Conservation (phyloP, 2,113 vertebrate genomes). For the Pseudorasbora parva region DNA sequence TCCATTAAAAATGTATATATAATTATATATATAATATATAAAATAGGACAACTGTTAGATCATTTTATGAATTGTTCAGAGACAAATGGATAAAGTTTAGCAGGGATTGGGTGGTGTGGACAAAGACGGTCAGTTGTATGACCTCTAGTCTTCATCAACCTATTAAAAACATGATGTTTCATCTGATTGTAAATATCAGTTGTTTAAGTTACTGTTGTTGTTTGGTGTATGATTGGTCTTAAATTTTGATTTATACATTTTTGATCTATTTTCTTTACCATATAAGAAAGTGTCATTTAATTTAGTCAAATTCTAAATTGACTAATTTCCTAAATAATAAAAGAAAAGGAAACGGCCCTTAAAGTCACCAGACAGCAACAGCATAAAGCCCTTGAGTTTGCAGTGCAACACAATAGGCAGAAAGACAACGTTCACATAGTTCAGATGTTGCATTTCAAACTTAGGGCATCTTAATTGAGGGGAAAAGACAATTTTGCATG, state of each 20-base stretch:
- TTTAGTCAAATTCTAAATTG: background rate
- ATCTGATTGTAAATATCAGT: conserved; percentile 9
- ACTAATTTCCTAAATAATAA: background rate
- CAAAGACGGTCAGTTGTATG: conserved; percentile 2
- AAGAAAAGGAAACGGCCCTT: background rate
- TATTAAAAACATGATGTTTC: background rate
- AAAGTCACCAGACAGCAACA: conserved; percentile 28
- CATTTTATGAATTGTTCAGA: background rate
- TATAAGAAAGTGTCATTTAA: background rate
- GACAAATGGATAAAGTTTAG: conserved; percentile 37
- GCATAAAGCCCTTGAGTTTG: conserved; percentile 4
- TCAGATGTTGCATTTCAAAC: conserved; percentile 28
- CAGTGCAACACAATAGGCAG: conserved; percentile 1
- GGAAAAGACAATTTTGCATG: conserved; percentile 57
- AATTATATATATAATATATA: background rate
- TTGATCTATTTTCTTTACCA: background rate
- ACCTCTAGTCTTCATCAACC: conserved; percentile 16
- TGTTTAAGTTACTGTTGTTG: conserved; percentile 44
- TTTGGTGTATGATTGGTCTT: conserved; percentile 55
- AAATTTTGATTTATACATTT: background rate
- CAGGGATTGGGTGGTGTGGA: conserved; percentile 16
- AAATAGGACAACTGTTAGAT: background rate
- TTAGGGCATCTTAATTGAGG: background rate
- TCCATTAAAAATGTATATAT: background rate
- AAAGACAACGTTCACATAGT: background rate